phyloP scores from a whole-genome alignment of 37 sponge, comb jelly and placozoan genomes.

The Mnemiopsis leidyi region DNA sequence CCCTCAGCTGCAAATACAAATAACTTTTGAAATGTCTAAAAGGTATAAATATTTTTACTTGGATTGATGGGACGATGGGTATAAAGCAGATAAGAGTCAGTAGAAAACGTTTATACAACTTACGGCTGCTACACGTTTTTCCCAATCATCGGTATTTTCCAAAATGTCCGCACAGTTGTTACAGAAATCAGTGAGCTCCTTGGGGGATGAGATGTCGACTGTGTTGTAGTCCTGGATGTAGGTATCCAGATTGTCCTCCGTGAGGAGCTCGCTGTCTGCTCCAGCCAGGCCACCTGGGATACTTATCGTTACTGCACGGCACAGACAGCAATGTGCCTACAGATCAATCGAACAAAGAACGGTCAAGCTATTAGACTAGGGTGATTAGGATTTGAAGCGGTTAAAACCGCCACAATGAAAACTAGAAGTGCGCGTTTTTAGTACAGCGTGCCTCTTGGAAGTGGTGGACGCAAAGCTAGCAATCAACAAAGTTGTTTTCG shows the following conservation, averaged over 20 bases:
- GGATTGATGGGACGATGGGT: too few species aligned
- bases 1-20: background rate
- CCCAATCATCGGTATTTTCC: slow-evolving; percentile 37
- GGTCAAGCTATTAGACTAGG: too few species aligned
- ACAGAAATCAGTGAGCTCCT: slow-evolving; percentile 23
- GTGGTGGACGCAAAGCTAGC: background rate
- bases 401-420: background rate
- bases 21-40: too few species aligned
- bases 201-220: background rate
- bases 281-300: background rate
- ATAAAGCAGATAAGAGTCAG: too few species aligned
- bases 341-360: too few species aligned
- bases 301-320: too few species aligned
- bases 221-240: slow-evolving; percentile 49
- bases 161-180: background rate
- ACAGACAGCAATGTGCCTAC: too few species aligned
- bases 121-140: background rate
- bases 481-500: background rate
- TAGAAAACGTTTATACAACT: too few species aligned
- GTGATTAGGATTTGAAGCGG: background rate
- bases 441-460: background rate
- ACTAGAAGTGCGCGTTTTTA: background rate
- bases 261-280: slow-evolving; percentile 6
- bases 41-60: too few species aligned
- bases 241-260: slow-evolving; percentile 21